Evolutionary conservation across 2,113 vertebrate genomes (phyloP).

Genomic region (Daubentonia madagascariensis): DNA sequence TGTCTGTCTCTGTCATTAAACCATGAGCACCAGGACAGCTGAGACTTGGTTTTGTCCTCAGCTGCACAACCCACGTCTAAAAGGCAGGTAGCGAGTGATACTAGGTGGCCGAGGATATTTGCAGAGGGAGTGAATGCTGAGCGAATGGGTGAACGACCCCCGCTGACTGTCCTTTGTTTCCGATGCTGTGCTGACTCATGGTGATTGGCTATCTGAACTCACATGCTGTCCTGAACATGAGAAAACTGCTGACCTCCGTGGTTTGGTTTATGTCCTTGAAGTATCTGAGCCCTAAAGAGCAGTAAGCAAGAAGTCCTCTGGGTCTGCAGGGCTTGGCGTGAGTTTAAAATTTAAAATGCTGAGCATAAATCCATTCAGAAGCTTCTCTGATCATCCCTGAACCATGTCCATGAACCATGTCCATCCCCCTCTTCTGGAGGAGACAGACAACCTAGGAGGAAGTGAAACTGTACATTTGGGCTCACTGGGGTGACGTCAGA

Average conservation of each 20-base stretch:
- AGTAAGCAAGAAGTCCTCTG: neutral
- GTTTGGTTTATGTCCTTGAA: neutral
- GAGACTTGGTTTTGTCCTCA: neutral
- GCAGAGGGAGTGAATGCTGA: neutral
- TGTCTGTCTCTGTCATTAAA: neutral
- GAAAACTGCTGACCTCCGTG: neutral
- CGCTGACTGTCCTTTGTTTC: neutral
- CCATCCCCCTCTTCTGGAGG: neutral
- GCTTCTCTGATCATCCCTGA: neutral
- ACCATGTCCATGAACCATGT: neutral
- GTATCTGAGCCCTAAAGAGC: neutral
- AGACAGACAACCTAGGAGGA: accelerated
- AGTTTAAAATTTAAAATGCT: neutral
- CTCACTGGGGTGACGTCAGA: accelerated
- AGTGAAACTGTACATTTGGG: neutral
- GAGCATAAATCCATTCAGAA: neutral
- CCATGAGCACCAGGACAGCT: neutral
- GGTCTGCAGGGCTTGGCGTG: accelerated
- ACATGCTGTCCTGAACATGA: neutral
- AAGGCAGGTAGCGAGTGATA: accelerated
- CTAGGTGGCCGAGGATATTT: neutral
- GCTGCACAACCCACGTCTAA: accelerated
- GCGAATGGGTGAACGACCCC: neutral
- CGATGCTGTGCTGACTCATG: accelerated
- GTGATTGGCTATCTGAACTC: neutral